Conservation (phyloP, 2,888 invertebrate species). For the Coecobrya sp. region DNA sequence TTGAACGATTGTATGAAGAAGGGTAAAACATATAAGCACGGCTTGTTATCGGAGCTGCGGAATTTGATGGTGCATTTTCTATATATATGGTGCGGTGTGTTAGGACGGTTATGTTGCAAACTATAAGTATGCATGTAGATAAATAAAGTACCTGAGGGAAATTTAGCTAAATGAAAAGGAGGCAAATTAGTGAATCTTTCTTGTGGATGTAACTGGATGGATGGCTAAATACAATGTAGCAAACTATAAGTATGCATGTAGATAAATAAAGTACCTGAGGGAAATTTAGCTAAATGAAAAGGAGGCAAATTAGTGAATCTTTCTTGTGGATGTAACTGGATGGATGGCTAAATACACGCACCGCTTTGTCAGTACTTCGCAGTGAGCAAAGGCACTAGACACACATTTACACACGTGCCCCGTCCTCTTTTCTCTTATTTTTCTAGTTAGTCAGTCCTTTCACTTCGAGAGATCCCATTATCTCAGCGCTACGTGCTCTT, state of each 20-base stretch:
- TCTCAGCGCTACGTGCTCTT: slow-evolving; percentile 43
- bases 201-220: slow-evolving; percentile 5
- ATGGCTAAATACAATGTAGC: slow-evolving; percentile 17
- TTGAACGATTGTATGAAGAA: background rate
- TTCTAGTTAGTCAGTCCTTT: slow-evolving; percentile 33
- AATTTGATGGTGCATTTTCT: background rate
- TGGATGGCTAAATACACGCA: slow-evolving; percentile 36
- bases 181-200: slow-evolving; percentile 66
- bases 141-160: slow-evolving; percentile 77
- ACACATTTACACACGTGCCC: slow-evolving; percentile 18
- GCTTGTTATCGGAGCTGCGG: slow-evolving; percentile 29
- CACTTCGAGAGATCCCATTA: slow-evolving; percentile 41
- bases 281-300: slow-evolving; percentile 80
- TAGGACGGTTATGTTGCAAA: no score
- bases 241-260: background rate
- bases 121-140: slow-evolving; percentile 21
- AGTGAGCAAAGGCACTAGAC: background rate
- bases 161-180: slow-evolving; percentile 79
- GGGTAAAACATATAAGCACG: background rate
- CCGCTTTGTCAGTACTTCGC: background rate
- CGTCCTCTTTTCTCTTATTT: slow-evolving; percentile 13
- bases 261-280: slow-evolving; percentile 73
- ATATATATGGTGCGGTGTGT: background rate
- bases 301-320: slow-evolving; percentile 69
- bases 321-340: background rate